Conservation (phyloP, 1,140 invertebrate species). For the Latrodectus geometricus region DNA sequence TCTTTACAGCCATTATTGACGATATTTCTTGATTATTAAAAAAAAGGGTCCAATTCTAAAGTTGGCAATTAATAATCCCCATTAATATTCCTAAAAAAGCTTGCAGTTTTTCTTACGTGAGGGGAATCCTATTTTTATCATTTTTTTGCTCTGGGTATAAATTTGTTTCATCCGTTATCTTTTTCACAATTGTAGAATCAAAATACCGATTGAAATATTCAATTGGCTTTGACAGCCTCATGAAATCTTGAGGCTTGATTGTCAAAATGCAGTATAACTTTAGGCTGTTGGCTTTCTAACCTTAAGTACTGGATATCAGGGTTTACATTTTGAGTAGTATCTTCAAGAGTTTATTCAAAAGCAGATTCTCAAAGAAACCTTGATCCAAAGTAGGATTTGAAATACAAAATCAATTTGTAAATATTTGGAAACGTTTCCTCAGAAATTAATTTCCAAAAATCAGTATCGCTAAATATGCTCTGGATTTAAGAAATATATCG, state of each 20-base stretch:
- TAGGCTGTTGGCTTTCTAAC: conserved; percentile 7
- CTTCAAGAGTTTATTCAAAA: no score
- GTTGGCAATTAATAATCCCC: conserved; percentile 18
- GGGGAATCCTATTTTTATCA: conserved; percentile 8
- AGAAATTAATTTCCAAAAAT: no score
- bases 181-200: conserved; percentile 19
- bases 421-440: no score
- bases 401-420: no score
- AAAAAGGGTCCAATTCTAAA: conserved; percentile 30
- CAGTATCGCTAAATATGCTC: no score
- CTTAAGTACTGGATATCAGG: no score
- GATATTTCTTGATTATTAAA: conserved; percentile 33
- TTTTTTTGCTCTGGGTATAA: conserved; percentile 22
- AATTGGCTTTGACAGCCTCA: conserved; percentile 21
- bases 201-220: conserved; percentile 31
- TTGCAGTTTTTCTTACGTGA: no score
- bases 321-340: no score
- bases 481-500: no score
- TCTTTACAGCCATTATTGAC: conserved; percentile 25
- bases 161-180: conserved; percentile 32
- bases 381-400: no score
- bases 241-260: conserved; percentile 7
- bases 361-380: no score
- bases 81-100: conserved; percentile 25
- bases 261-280: conserved; percentile 22